phyloP scores from a whole-genome alignment of 2,888 invertebrate species.

The Lysandra bellargus region DNA sequence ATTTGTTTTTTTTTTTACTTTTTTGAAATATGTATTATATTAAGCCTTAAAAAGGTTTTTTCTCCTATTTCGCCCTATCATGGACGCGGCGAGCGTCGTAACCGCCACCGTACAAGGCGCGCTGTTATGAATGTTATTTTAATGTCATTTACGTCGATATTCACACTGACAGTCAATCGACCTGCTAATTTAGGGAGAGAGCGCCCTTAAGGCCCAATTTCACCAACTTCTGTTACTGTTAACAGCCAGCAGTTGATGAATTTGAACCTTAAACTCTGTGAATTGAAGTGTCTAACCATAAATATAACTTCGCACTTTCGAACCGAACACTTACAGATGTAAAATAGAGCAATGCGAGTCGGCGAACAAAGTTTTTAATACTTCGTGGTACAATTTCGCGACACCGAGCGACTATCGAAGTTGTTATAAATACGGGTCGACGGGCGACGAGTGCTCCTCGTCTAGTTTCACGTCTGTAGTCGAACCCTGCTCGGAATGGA shows the following conservation, averaged over 20 bases:
- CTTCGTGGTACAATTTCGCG: constrained; percentile 45
- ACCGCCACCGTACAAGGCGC: no score
- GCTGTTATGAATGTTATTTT: no score
- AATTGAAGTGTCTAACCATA: background rate
- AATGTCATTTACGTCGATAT: no score
- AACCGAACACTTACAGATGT: constrained; percentile 41
- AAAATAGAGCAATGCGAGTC: constrained; percentile 46
- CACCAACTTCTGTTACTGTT: background rate
- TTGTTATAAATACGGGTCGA: constrained; percentile 44
- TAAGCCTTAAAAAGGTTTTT: no score
- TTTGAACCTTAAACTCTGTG: background rate
- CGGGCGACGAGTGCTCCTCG: constrained; percentile 41
- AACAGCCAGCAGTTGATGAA: background rate
- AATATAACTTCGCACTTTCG: constrained; percentile 4
- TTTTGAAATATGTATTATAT: no score
- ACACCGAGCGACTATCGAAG: constrained; percentile 42
- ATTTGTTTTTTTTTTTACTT: no score
- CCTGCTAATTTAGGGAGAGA: no score
- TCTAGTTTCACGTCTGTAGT: constrained; percentile 41
- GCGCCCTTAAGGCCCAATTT: background rate
- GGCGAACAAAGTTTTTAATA: constrained; percentile 36
- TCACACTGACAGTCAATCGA: no score
- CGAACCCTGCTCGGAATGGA: constrained; percentile 46
- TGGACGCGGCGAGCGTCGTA: no score
- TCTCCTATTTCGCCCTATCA: no score